Base-by-base conservation (phyloP, 2,113 vertebrate species). In the Empidonax alnorum region DNA sequence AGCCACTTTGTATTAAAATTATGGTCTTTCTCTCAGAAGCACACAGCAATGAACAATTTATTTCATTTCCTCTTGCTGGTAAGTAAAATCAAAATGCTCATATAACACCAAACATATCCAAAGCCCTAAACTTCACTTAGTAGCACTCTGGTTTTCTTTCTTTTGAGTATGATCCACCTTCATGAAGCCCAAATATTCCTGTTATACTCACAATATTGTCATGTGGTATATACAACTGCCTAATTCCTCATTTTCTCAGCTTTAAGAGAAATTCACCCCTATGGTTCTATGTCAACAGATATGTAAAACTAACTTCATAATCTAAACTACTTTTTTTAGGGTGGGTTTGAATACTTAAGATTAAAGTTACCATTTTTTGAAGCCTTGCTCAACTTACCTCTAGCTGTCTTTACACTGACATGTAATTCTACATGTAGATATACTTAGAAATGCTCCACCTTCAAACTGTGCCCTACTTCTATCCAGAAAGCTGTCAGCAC, bases 361-460 rank as follows among this genome's bases (percentile, higher is more conserved):
- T 25, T 39, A n/a, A 68, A 67, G 22, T 13, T 17, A 44, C 2
- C 23, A 5, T 76, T 73, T 76, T 46, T 9, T 22, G 52, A 59
- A 44, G 9, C 2, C 3, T 47, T 35, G 12, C 13, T 71, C 15
- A 21, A 3, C 16, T 85, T 30, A 14, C 23, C 5, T 63, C 20
- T 4, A 9, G 6, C 9, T 5, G 2, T 61, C 30, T 76, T 56
- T 56, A 17, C 16, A 4, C 5, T 31, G 20, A 44, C 7, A 7
- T 4, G 7, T 3, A 47, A 42, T 52, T 79, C 22, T 61, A 2
- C 11, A 4, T 0, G 1, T 19, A 20, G 30, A 2, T 12, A n/a
- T 3, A 6, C 7, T 46, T 24, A n/a, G 31, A 30, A 56, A 65
- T 9, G 19, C 2, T 1, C 11, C 16, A 59, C 6, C 46, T n/a